phyloP scores from a whole-genome alignment of 1,140 invertebrate species.

The Lasioglossum albipes region DNA sequence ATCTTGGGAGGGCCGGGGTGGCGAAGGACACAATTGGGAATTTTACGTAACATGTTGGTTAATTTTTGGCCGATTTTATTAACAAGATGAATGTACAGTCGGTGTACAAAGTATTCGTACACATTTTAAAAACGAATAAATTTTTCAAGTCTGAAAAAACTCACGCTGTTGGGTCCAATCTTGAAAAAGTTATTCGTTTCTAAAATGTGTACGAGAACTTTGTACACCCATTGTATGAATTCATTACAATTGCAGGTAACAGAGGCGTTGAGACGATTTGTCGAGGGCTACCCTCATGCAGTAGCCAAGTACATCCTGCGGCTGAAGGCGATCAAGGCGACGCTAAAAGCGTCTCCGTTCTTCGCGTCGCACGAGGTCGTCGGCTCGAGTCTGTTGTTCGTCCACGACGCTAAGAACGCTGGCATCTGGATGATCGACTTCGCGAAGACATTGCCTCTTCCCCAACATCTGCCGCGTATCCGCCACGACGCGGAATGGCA shows the following conservation, averaged over 20 bases:
- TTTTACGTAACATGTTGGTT: no score
- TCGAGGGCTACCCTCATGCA: conserved; percentile 88
- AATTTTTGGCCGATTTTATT: no score
- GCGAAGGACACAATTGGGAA: no score
- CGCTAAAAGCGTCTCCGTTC: conserved; percentile 91
- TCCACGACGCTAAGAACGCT: conserved; percentile 93
- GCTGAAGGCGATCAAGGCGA: conserved; percentile 90
- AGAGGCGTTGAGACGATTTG: conserved; percentile 91
- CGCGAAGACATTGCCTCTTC: conserved; percentile 94
- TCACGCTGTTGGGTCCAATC: no score
- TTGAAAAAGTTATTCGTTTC: no score
- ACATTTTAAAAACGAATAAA: no score
- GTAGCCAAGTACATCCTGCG: conserved; percentile 91
- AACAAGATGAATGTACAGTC: no score
- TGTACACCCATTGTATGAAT: no score
- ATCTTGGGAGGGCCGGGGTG: no score
- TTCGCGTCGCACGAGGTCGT: conserved; percentile 97
- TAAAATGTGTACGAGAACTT: no score
- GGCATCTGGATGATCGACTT: conserved; percentile 99
- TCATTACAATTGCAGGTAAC: conserved; percentile 82
- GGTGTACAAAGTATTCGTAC: no score
- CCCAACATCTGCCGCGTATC: conserved; percentile 85
- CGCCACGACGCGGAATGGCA: conserved; percentile 93
- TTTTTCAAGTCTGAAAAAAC: no score
- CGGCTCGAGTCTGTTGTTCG: conserved; percentile 96